Base-by-base conservation (phyloP, 2,113 vertebrate genomes). In the Gymnorhina tibicen region DNA sequence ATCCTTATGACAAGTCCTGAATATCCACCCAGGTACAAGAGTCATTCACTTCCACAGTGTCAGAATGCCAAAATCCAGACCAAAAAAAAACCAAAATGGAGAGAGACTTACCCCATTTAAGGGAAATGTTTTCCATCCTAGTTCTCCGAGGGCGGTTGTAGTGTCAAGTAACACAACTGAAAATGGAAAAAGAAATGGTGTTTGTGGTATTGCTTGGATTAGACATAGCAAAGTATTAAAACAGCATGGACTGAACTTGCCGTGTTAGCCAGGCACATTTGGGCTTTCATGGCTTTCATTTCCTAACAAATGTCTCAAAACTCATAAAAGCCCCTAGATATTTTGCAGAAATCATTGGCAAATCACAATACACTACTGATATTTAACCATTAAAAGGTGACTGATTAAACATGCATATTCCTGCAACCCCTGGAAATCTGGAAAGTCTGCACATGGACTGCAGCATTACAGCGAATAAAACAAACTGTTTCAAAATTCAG, bases 101-200 rank as follows among this genome's bases (percentile, higher is more conserved):
- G 35, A 68, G 49, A 72, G 78, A 98, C 99, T 99, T 98, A 99
- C 99, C 98, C 99, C 99, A 92, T 99, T 99, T 97, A 99, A 96
- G 55, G 99, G 99, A 97, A 99, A 99, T 8, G 99, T 99, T 98
- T 99, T 99, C 99, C 99, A 99, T 98, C 99, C 99, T 20, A 99
- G 98, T 85, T 99, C 99, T 96, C 99, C 99, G 1, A 99, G 98
- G 75, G 98, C 99, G 91, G 98, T 97, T 44, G 99, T 99, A 92
- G 99, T 99, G 98, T 99, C 99, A 97, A 99, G 98, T 97, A 99
- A 98, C 96, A 99, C 98, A 97, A 99, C 99, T 99, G 97, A 60
- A 93, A 98, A 98, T 87, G 95, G 98, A 98, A 97, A 84, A 96
- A 95, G 97, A 94, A 97, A 97, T 35, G 27, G 42, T 74, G 66